phyloP scores from a whole-genome alignment of 2,113 vertebrate genomes.

The Sander vitreus region DNA sequence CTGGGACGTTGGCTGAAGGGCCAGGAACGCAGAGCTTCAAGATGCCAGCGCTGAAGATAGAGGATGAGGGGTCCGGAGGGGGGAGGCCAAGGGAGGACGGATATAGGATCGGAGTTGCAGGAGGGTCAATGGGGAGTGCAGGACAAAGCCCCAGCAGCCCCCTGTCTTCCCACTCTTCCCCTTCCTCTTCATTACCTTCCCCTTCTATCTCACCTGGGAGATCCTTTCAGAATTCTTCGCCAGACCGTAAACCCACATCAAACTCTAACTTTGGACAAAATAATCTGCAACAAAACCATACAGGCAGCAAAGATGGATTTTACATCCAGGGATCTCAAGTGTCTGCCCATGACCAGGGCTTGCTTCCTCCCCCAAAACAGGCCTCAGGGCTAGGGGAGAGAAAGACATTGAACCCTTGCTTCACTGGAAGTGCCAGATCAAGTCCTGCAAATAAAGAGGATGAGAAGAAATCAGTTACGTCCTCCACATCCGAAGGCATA shows the following conservation, averaged over 20 bases:
- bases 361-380: constrained; percentile 30
- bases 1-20: neutral
- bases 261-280: constrained; percentile 35
- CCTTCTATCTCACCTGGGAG: constrained; percentile 70
- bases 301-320: constrained; percentile 38
- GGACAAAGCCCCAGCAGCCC: constrained; percentile 80
- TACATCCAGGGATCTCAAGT: constrained; percentile 40
- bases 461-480: constrained; percentile 16
- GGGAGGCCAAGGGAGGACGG: constrained; percentile 34
- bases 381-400: constrained; percentile 2
- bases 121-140: constrained; percentile 71
- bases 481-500: neutral
- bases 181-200: constrained; percentile 64
- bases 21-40: constrained; percentile 80
- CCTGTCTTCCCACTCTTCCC: constrained; percentile 69
- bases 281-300: constrained; percentile 30
- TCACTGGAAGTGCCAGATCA: constrained; percentile 47
- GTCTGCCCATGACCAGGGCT: constrained; percentile 8
- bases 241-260: constrained; percentile 67
- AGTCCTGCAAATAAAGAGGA: constrained; percentile 32
- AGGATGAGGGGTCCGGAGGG: constrained; percentile 45
- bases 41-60: constrained; percentile 68
- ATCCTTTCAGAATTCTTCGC: constrained; percentile 22
- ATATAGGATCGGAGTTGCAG: constrained; percentile 12
- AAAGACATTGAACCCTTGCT: constrained; percentile 78